Evolutionary conservation across 2,888 invertebrate genomes (phyloP).

Genomic region (Rhagonycha lutea): DNA sequence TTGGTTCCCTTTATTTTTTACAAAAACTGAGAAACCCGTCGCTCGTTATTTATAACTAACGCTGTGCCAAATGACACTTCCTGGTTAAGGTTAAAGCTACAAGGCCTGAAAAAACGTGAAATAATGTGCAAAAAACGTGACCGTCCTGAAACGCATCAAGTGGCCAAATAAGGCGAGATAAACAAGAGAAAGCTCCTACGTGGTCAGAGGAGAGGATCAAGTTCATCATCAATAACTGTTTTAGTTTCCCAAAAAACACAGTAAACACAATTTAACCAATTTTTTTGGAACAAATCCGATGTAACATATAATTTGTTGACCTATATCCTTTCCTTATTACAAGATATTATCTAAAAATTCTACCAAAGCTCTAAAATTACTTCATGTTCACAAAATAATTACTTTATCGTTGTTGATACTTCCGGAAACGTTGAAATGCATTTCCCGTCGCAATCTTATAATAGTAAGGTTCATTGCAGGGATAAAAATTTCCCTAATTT

Average conservation of each 20-base stretch:
- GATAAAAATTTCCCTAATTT: no score
- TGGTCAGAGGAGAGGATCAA: background rate
- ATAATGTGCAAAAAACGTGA: background rate
- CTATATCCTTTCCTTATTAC: background rate
- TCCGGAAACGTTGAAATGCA: background rate
- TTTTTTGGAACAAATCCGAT: background rate
- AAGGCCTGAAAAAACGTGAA: background rate
- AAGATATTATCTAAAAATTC: background rate
- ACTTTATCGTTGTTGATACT: background rate
- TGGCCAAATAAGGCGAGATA: background rate
- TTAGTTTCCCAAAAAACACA: background rate
- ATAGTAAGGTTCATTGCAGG: background rate
- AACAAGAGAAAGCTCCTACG: background rate
- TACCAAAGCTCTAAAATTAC: background rate
- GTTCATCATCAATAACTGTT: background rate
- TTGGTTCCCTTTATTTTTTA: background rate
- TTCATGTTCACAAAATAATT: background rate
- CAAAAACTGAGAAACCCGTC: background rate
- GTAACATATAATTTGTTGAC: background rate
- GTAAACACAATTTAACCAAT: background rate
- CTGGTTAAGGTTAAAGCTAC: background rate
- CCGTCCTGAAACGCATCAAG: background rate
- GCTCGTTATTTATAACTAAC: background rate
- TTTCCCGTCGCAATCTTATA: background rate
- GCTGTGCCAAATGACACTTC: background rate